These are phyloP conservation scores for Camptogramma bilineatum DNA, from an alignment of 2,888 invertebrate genomes.

Conservation along the genomic window DNA sequence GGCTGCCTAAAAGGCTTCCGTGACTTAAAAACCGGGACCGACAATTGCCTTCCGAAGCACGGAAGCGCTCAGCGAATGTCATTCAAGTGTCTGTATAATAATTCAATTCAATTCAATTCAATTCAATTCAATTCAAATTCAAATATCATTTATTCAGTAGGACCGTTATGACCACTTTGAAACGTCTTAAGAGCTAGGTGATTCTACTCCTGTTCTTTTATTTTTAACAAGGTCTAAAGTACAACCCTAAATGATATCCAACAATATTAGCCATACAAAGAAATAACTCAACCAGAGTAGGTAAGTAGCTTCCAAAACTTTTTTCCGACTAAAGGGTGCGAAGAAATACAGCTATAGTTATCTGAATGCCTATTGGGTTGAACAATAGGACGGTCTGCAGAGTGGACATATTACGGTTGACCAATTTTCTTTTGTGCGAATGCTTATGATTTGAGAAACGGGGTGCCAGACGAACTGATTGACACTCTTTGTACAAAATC, in stretches of 20 bases:
- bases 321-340: conserved; percentile 59
- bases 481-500: conserved; percentile 69
- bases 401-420: conserved; percentile 83
- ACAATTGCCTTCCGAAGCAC: too few species aligned
- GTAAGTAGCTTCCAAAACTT: conserved; percentile 55
- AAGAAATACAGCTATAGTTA: conserved; percentile 65
- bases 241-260: neutral
- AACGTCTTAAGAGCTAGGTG: too few species aligned
- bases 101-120: too few species aligned
- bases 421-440: conserved; percentile 83
- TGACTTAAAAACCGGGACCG: too few species aligned
- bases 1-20: too few species aligned
- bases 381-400: conserved; percentile 78
- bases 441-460: conserved; percentile 78
- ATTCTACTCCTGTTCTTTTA: too few species aligned
- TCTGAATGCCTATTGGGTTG: conserved; percentile 75
- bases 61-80: too few species aligned
- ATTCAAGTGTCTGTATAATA: too few species aligned
- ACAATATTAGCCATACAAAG: conserved; percentile 47
- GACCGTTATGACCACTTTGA: too few species aligned
- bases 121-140: too few species aligned
- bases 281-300: conserved; percentile 61
- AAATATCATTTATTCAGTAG: too few species aligned
- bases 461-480: conserved; percentile 70
- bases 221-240: too few species aligned